phyloP scores from a whole-genome alignment of 2,797 vertebrate species.

The Leptoclinus maculatus region DNA sequence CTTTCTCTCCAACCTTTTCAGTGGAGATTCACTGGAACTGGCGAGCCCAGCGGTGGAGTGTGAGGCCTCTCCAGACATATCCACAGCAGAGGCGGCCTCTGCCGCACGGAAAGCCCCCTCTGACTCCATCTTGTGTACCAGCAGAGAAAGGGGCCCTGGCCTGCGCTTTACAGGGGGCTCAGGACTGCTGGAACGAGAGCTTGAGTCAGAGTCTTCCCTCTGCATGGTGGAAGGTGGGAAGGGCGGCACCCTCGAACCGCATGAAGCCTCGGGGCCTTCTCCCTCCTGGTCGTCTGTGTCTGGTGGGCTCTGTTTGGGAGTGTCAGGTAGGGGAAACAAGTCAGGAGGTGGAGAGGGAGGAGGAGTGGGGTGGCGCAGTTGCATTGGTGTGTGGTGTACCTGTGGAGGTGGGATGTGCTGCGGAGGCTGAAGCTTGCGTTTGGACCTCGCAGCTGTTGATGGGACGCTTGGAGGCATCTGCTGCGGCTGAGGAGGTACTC shows the following conservation, averaged over 20 bases:
- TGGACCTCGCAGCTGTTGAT: constrained; percentile 70
- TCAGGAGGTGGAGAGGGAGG: constrained; percentile 87
- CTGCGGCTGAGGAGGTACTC: constrained; percentile 55
- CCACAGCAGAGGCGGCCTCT: constrained; percentile 34
- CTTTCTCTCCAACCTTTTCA: constrained; percentile 48
- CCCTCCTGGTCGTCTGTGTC: constrained; percentile 79
- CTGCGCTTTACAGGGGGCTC: constrained; percentile 81
- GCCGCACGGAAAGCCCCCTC: constrained; percentile 73
- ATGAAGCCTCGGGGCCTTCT: constrained; percentile 41
- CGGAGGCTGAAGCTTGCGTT: constrained; percentile 85
- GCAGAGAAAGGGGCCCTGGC: constrained; percentile 81
- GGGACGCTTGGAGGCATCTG: constrained; percentile 64
- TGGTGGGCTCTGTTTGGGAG: constrained; percentile 87
- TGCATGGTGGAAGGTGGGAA: constrained; percentile 67
- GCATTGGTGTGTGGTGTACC: constrained; percentile 79
- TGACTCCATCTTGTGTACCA: constrained; percentile 84
- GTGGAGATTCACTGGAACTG: constrained; percentile 44
- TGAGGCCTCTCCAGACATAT: constrained; percentile 45
- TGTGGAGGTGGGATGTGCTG: constrained; percentile 85
- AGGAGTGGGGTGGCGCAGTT: constrained; percentile 81
- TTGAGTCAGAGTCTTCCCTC: constrained; percentile 82
- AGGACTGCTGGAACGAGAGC: constrained; percentile 87
- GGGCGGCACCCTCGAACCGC: constrained; percentile 35
- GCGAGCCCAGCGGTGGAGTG: constrained; percentile 39
- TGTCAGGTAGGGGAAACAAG: constrained; percentile 85